Base-by-base conservation (phyloP, 2,888 invertebrate genomes). In the Sclerodermus sp. region DNA sequence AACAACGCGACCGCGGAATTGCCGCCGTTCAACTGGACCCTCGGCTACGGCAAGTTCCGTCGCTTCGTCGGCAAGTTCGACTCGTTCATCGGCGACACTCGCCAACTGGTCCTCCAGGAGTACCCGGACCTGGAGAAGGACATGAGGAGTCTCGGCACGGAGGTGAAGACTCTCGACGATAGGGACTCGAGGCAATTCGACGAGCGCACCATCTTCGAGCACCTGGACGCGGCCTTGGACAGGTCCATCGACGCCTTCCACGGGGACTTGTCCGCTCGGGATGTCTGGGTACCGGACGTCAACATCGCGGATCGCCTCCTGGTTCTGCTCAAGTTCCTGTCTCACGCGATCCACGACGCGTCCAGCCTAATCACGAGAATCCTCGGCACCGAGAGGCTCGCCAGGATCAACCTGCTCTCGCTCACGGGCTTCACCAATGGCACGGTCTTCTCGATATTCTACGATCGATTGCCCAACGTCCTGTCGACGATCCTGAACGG, bases 11-110 rank as follows among this genome's bases (percentile, higher is more conserved):
- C 42, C 3, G 53, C 47, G 2, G 17, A 48, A 12, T 42, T 66
- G 18, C 60, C 63, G 2, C 36, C 62, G 0, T 74, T 75, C 50
- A 70, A 76, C 51, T 76, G 75, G 75, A 72, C 73, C 1, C 39
- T 51, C 16, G 75, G 74, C 13, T 75, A 75, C 43, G 47, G 23
- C 14, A 67, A 61, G 39, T 72, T 75, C 18, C 67, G 75, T 12
- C 55, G 58, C 2, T 29, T 74, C 2, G 49, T 63, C 0, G 50
- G 43, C 2, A 71, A 73, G 32, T 49, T 72, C 23, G 61, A 68
- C 44, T n/a, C 47, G 41, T 41, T 74, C 18, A 34, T 64, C 16
- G 55, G 58, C 42, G 47, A 49, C 18, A 53, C 60, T 17, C 55
- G 55, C 2, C 51, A 63, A 12, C 44, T 67, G 2, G 46, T 47